phyloP scores from a whole-genome alignment of 2,113 vertebrate genomes.

The Lota lota region DNA sequence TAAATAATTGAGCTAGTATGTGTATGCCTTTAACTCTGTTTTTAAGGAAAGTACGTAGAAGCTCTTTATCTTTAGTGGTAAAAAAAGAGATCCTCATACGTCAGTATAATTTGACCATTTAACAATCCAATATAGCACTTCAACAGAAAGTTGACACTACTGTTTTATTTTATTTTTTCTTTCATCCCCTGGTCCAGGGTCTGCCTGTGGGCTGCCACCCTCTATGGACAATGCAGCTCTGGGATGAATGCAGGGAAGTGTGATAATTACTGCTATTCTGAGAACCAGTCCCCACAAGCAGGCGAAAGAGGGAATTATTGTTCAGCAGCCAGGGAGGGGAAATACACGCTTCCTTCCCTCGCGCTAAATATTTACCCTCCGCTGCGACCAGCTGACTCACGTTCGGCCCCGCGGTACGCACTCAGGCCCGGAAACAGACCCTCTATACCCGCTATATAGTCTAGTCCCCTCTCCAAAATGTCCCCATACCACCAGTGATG shows the following conservation, averaged over 20 bases:
- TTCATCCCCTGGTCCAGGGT: neutral
- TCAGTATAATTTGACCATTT: too few species aligned
- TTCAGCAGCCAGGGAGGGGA: slow-evolving; percentile 69
- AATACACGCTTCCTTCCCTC: slow-evolving; percentile 72
- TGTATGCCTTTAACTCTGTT: too few species aligned
- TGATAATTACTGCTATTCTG: slow-evolving; percentile 80
- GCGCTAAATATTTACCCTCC: slow-evolving; percentile 71
- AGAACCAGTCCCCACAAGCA: slow-evolving; percentile 57
- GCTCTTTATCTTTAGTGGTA: too few species aligned
- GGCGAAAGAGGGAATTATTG: slow-evolving; percentile 69
- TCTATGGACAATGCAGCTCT: slow-evolving; percentile 54
- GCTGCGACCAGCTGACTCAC: slow-evolving; percentile 67
- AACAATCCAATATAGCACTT: too few species aligned
- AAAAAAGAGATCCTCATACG: too few species aligned
- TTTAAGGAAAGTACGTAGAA: too few species aligned
- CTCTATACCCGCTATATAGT: neutral
- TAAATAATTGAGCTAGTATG: too few species aligned
- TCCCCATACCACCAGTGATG: slow-evolving; percentile 1
- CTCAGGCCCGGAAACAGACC: slow-evolving; percentile 34
- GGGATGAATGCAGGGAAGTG: slow-evolving; percentile 79
- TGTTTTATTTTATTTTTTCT: neutral
- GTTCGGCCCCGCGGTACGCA: slow-evolving; percentile 33
- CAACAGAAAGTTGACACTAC: neutral
- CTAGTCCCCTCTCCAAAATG: neutral
- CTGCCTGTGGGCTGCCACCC: slow-evolving; percentile 8